A percentile compares a stretch with the other conserved stretches of the same genome.
Conservation (phyloP, 1,140 invertebrate genomes). For the Trialeurodes vaporariorum region DNA sequence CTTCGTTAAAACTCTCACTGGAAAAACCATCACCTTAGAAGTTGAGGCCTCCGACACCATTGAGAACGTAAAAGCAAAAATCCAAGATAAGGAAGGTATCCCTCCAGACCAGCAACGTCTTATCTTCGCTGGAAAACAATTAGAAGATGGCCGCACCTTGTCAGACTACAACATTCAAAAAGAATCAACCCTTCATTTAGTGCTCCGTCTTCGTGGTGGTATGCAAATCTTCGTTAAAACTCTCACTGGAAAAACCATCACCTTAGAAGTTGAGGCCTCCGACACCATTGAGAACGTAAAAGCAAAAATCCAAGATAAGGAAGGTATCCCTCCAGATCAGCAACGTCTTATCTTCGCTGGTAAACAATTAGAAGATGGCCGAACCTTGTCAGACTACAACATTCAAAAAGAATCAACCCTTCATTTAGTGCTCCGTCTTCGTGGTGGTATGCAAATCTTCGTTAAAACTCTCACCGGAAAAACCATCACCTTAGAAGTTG, state of each 20-base stretch:
- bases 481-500: constrained; percentile 89
- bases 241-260: constrained; percentile 59
- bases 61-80: constrained; percentile 89
- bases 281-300: constrained; percentile 71
- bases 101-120: constrained; percentile 20
- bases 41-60: constrained; percentile 85
- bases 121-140: constrained; percentile 18
- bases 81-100: constrained; percentile 73
- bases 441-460: constrained; percentile 82
- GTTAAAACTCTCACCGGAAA: constrained; percentile 90
- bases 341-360: constrained; percentile 63
- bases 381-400: constrained; percentile 61
- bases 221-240: constrained; percentile 65
- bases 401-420: constrained; percentile 55
- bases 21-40: constrained; percentile 89
- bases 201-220: constrained; percentile 51
- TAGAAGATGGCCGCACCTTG: constrained; percentile 25
- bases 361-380: constrained; percentile 70
- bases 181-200: constrained; percentile 66
- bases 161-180: constrained; percentile 74
- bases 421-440: constrained; percentile 51
- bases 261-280: constrained; percentile 57
- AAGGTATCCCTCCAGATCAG: constrained; percentile 59
- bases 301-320: constrained; percentile 60
- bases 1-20: constrained; percentile 86